Conservation (phyloP, 2,113 vertebrate genomes). For the Holacanthus passer region DNA sequence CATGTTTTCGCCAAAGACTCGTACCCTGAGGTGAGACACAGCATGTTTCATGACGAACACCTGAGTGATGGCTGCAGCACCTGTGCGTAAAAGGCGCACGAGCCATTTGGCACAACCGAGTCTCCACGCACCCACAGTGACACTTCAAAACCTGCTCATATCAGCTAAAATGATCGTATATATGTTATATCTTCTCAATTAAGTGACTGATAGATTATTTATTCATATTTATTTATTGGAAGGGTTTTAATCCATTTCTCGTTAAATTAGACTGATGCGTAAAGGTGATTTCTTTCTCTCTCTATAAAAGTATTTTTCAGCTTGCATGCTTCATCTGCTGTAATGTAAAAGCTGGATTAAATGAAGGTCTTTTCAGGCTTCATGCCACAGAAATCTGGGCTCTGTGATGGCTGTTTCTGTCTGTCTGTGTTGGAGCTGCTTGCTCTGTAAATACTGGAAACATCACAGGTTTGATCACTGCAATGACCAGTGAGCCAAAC, state of each 20-base stretch:
- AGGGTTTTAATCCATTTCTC: no score
- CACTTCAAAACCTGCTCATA: conserved; percentile 10
- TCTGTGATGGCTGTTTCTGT: neutral
- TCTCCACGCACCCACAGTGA: neutral
- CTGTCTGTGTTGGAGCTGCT: neutral
- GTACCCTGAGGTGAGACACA: conserved; percentile 89
- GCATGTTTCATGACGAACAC: neutral
- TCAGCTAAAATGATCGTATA: no score
- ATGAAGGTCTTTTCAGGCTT: neutral
- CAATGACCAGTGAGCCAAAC: neutral
- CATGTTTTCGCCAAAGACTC: conserved; percentile 97
- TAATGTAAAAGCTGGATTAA: neutral
- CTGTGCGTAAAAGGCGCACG: conserved; percentile 18
- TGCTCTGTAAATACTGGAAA: neutral
- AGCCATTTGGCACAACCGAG: neutral
- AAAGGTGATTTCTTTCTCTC: neutral
- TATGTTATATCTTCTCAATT: no score
- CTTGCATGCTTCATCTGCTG: neutral
- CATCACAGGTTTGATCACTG: neutral
- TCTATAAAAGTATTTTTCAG: neutral
- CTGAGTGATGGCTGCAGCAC: neutral
- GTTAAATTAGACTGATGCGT: no score
- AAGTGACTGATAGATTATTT: neutral
- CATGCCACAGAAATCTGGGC: neutral
- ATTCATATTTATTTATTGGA: neutral